Base-by-base conservation (phyloP, 1,140 invertebrate genomes). In the Eubasilissa regina region DNA sequence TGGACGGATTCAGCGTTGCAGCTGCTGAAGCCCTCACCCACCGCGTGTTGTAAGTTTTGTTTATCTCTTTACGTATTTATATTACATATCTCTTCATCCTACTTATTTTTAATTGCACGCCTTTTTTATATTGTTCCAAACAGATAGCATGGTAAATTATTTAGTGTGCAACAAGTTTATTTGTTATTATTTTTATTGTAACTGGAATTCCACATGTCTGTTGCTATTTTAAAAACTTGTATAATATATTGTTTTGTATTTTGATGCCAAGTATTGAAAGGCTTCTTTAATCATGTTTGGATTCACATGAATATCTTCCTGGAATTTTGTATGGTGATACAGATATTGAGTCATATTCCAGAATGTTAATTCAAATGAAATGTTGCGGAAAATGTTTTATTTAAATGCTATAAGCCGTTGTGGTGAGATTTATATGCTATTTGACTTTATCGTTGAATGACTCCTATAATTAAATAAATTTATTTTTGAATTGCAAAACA, bases 141-240 rank as follows among this genome's bases (percentile, higher is more conserved):
- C 70, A 56, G 21, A 55, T 13, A 74, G 70, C 70, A 74, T 74
- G 70, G 70, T 74, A 74, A 74, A 73, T 48, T 72, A 55, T 55
- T 74, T 74, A 55, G 48, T 74, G 21, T 74, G 48, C 51, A n/a
- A 55, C 66, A 70, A 70, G 66, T 70, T 55, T 74, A 43, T 55
- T 74, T 56, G 12, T 35, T 53, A 55, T n/a, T 51, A 21, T 73
- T 56, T 74, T 74, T 55, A 43, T 74, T 55, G 19, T 60, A 35
- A 35, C 25, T 15, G 15, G 51, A 53, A 15, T 53, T 12, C 12
- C 15, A 12, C 51, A 12, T 53, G 12, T 12, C 12, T 53, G 12
- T 15, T 53, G 12, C 15, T 53, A 53, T 53, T 13, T 53, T 13
- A 53, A 53, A 13, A 53, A 53, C 15, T 15, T 53, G 3, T 53